These are phyloP conservation scores for Mormyrops attenuatus DNA, from an alignment of 2,797 vertebrate species.

Conservation along the genomic window DNA sequence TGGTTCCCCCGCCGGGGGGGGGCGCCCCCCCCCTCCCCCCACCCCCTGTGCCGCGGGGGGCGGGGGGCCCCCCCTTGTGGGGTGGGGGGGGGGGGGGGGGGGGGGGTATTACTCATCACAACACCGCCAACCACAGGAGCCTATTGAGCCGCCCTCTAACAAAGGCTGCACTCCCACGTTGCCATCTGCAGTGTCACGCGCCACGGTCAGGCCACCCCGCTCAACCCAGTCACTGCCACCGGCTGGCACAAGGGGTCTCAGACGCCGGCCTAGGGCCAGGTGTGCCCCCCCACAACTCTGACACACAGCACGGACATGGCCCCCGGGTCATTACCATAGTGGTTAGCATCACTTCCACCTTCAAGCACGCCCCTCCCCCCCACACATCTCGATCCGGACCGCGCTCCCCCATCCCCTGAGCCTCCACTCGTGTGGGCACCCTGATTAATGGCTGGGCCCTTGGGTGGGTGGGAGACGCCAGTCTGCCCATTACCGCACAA, in stretches of 20 bases:
- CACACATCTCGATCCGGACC: conserved; percentile 42
- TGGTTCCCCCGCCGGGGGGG: too few species aligned
- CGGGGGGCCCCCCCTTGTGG: too few species aligned
- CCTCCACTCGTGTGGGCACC: conserved; percentile 43
- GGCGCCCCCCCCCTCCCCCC: too few species aligned
- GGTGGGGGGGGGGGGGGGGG: conserved; percentile 30
- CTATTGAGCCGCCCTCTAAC: conserved; percentile 28
- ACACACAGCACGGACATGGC: not conserved
- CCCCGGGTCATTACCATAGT: not conserved
- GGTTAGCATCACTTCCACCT: not conserved
- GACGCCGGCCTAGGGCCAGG: not conserved
- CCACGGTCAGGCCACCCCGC: not conserved
- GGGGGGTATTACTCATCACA: conserved; percentile 39
- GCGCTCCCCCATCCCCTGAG: conserved; percentile 24
- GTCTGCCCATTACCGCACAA: conserved; percentile 73
- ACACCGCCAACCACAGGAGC: conserved; percentile 33
- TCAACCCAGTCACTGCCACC: not conserved
- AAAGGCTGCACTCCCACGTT: conserved; percentile 19
- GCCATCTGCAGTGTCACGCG: conserved; percentile 18
- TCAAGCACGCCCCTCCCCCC: not conserved
- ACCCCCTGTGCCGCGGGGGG: too few species aligned
- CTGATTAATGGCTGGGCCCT: conserved; percentile 74
- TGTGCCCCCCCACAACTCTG: not conserved
- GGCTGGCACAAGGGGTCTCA: not conserved
- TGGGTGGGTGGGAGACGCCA: conserved; percentile 72